Conservation (phyloP, 2,113 vertebrate genomes). For the Pachypanchax playfairii region DNA sequence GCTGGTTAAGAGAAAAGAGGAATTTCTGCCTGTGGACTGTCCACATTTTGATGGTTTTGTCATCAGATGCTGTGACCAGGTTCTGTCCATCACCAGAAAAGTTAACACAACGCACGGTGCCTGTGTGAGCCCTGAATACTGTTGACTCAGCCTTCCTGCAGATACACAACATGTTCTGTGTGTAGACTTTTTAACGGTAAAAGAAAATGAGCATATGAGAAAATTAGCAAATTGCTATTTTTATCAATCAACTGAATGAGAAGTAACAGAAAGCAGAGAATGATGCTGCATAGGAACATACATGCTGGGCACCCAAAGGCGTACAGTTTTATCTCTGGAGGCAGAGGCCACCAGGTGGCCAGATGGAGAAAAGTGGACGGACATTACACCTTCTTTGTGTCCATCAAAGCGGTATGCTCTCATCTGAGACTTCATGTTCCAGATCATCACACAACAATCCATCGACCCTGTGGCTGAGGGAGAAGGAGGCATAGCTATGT, state of each 20-base stretch:
- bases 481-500: not conserved
- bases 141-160: conserved; percentile 92
- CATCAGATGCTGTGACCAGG: conserved; percentile 92
- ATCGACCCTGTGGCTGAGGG: conserved; percentile 88
- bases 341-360: conserved; percentile 93
- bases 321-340: conserved; percentile 95
- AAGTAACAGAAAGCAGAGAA: not conserved
- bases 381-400: conserved; percentile 90
- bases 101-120: conserved; percentile 88
- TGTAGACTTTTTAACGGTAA: conserved; percentile 14
- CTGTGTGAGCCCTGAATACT: conserved; percentile 90
- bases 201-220: not conserved
- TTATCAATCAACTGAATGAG: not conserved
- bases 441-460: conserved; percentile 94
- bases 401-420: conserved; percentile 92
- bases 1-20: conserved; percentile 91
- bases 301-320: conserved; percentile 94
- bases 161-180: conserved; percentile 37
- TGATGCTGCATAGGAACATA: conserved; percentile 70
- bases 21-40: conserved; percentile 94
- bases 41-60: conserved; percentile 98
- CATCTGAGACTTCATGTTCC: conserved; percentile 93
- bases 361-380: conserved; percentile 94
- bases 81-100: conserved; percentile 92
- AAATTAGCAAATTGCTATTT: not conserved